A percentile compares a stretch with the other conserved stretches of the same genome.
Conservation (phyloP, 2,888 invertebrate species). For the Hypena proboscidalis region DNA sequence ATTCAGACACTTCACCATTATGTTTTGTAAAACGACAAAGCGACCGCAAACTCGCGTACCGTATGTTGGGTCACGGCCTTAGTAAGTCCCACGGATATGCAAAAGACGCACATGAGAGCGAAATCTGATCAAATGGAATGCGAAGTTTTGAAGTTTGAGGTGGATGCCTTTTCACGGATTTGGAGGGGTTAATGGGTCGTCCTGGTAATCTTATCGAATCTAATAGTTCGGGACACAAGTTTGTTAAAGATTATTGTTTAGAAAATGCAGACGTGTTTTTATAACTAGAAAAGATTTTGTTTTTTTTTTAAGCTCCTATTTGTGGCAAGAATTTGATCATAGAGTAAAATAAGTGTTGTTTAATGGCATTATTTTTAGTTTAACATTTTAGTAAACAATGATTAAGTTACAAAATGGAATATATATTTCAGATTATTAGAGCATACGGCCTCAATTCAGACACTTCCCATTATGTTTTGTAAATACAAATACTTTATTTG, state of each 20-base stretch:
- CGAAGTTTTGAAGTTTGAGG: slow-evolving; percentile 47
- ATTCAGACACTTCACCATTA: slow-evolving; percentile 25
- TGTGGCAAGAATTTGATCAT: no score
- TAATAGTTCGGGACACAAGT: slow-evolving; percentile 42
- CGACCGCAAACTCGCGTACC: slow-evolving; percentile 41
- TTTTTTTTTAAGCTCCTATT: no score
- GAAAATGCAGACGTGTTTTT: no score
- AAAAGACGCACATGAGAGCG: slow-evolving; percentile 45
- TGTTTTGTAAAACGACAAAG: slow-evolving; percentile 38
- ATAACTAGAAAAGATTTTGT: no score
- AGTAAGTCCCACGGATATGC: slow-evolving; percentile 62
- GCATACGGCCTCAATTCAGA: slow-evolving; percentile 29
- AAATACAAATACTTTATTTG: no score
- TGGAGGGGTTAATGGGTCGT: slow-evolving; percentile 34
- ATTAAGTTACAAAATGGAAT: no score
- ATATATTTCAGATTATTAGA: slow-evolving; percentile 22
- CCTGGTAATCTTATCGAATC: slow-evolving; percentile 41
- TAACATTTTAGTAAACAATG: no score
- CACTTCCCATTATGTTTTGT: slow-evolving; percentile 28
- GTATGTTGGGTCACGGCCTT: slow-evolving; percentile 59
- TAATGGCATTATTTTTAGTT: no score
- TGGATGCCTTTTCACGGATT: slow-evolving; percentile 41
- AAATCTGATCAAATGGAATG: slow-evolving; percentile 54
- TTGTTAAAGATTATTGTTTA: no score
- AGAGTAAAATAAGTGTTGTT: no score